Evolutionary conservation across 2,797 vertebrate species (phyloP).

Genomic region (Lerista edwardsae): DNA sequence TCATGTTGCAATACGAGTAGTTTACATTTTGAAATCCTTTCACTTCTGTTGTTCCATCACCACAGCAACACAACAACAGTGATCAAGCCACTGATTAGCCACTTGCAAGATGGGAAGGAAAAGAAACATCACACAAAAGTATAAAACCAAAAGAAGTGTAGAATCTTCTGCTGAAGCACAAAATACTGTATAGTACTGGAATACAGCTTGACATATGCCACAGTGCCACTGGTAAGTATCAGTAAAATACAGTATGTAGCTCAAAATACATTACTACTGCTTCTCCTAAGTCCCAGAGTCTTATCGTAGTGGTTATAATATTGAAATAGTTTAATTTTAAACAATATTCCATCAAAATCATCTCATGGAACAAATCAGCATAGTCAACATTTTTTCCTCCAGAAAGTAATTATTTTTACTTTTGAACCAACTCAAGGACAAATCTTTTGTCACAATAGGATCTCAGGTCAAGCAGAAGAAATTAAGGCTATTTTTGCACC

Average conservation of each 20-base stretch:
- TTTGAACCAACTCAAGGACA: neutral
- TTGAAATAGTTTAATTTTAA: neutral
- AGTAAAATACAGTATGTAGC: neutral
- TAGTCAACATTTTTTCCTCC: neutral
- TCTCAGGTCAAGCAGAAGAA: neutral
- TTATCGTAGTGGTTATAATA: neutral
- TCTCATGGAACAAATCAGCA: neutral
- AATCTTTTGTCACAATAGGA: neutral
- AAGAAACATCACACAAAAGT: neutral
- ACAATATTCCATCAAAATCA: neutral
- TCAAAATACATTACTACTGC: neutral
- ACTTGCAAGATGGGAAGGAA: constrained; percentile 12
- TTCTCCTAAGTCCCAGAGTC: neutral
- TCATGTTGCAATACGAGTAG: constrained; percentile 2
- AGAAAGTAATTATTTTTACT: neutral
- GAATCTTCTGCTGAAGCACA: neutral
- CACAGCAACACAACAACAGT: constrained; percentile 11
- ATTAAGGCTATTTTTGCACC: neutral
- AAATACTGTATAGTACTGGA: neutral
- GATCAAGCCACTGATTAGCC: neutral
- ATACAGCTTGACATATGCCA: neutral
- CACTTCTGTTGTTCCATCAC: constrained; percentile 9
- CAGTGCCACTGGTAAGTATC: too few relatives aligned
- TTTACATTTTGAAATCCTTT: neutral
- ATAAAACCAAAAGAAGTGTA: too few relatives aligned